These are phyloP conservation scores for Steatocranus sp. DNA, from an alignment of 2,797 vertebrate species.

Conservation along the genomic window DNA sequence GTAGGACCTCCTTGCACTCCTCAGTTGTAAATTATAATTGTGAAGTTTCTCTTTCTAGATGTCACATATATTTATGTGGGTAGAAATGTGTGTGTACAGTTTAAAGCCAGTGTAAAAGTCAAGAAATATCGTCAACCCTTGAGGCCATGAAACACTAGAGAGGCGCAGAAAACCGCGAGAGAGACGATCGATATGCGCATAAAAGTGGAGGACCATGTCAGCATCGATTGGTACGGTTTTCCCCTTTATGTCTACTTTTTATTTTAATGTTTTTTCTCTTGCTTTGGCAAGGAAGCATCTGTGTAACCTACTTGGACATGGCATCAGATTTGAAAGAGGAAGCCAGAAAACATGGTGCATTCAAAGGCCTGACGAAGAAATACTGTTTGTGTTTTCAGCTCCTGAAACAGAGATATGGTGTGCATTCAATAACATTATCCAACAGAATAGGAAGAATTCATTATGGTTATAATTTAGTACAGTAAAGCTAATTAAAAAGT, in stretches of 20 bases:
- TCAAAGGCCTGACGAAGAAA: slow-evolving; percentile 17
- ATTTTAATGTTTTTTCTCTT: slow-evolving; percentile 27
- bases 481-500: slow-evolving; percentile 63
- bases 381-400: slow-evolving; percentile 1
- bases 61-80: neutral
- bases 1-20: no score
- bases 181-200: slow-evolving; percentile 41
- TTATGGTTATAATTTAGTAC: slow-evolving; percentile 45
- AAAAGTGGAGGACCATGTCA: slow-evolving; percentile 5
- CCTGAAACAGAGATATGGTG: neutral
- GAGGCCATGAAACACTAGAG: slow-evolving; percentile 22
- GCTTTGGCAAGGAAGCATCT: neutral
- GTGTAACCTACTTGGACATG: slow-evolving; percentile 6
- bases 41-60: no score
- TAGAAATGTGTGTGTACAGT: neutral
- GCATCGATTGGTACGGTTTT: slow-evolving; percentile 24
- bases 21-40: no score
- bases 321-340: neutral
- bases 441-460: slow-evolving; percentile 32
- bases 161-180: slow-evolving; percentile 33
- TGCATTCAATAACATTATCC: slow-evolving; percentile 16
- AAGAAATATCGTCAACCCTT: slow-evolving; percentile 31
- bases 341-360: neutral
- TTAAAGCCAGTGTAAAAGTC: slow-evolving; percentile 41
- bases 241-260: slow-evolving; percentile 8